Evolutionary conservation across 1,140 invertebrate species (phyloP), one percentile per base, ranked within the genome.

Genomic region (Lepidostoma basale): DNA sequence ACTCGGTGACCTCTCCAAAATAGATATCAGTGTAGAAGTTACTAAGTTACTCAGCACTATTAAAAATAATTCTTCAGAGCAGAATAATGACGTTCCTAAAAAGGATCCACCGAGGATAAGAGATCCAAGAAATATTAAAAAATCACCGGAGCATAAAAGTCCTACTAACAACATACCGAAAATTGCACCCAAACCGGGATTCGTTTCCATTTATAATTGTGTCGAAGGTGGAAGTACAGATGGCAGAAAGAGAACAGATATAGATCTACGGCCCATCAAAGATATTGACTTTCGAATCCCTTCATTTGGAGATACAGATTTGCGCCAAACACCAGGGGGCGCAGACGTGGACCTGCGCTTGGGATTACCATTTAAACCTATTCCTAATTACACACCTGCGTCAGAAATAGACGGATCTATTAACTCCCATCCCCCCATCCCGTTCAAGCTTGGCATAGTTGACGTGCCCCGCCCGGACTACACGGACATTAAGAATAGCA

Each of bases 341-440:
- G 85, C 87, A 5, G 91, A 92, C 69, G 85, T 91, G 6, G 91
- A 93, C 78, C 83, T 93, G 52, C 83, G 92, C n/a, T 76, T 91
- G 65, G 84, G 84, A 25, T 75, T 92, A 58, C 90, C 91, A 1
- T 92, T 94, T 71, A 90, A 93, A 76, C 87, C 90, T 1, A 86
- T 88, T 39, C 88, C 89, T 12, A 88, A 92, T 65, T 92, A 92
- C 72, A 85, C 89, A 14, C 91, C 92, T 1, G 92, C 92, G 26
- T 92, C 88, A 0, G 92, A 95, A 82, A 94, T 95, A 60, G 89
- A 94, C 75, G 92, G 90, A 4, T 92, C 91, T 9, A 85, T 92
- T 26, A 87, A 86, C 25, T 90, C 89, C 49, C 92, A 94, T 80
- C 86, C 88, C 0, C 89, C 89, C 0, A 88, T 93, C 26, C 71